These are phyloP conservation scores for Melikaiella ostensackeni DNA, from an alignment of 2,888 invertebrate genomes.

Conservation along the genomic window DNA sequence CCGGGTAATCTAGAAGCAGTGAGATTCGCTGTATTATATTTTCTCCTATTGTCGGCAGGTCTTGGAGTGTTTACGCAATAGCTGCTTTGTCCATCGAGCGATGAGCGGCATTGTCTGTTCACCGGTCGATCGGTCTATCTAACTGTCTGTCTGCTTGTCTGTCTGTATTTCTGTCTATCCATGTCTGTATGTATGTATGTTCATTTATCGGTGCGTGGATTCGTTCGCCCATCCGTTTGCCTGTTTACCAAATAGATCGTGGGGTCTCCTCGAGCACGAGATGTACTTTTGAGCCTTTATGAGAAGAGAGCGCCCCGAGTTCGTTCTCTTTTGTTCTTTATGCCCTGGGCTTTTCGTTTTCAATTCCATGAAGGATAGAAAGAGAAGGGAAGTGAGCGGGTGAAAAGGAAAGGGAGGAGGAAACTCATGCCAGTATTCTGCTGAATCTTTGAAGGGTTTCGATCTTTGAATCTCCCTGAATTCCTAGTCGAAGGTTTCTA, in stretches of 20 bases:
- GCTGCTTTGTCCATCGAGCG: slow-evolving; percentile 76
- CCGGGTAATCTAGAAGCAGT: slow-evolving; percentile 69
- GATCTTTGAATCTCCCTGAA: slow-evolving; percentile 39
- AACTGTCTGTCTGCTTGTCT: slow-evolving; percentile 45
- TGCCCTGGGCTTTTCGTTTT: slow-evolving; percentile 58
- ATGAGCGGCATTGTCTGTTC: slow-evolving; percentile 76
- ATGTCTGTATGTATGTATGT: slow-evolving; percentile 56
- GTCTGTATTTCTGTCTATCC: slow-evolving; percentile 54
- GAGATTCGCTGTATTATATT: slow-evolving; percentile 60
- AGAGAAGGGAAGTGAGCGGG: slow-evolving; percentile 39
- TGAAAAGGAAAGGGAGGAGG: slow-evolving; percentile 40
- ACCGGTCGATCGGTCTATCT: slow-evolving; percentile 66
- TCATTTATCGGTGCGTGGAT: slow-evolving; percentile 56
- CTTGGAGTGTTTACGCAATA: slow-evolving; percentile 77
- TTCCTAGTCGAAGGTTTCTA: slow-evolving; percentile 16
- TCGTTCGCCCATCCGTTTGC: slow-evolving; percentile 51
- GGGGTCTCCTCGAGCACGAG: slow-evolving; percentile 61
- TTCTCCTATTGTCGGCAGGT: slow-evolving; percentile 60
- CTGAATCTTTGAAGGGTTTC: slow-evolving; percentile 39
- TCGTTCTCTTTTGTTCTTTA: slow-evolving; percentile 68
- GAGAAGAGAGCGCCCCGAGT: slow-evolving; percentile 63
- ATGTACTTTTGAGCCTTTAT: slow-evolving; percentile 74
- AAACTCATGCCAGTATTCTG: slow-evolving; percentile 34
- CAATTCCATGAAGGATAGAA: slow-evolving; percentile 44
- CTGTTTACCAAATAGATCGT: slow-evolving; percentile 73